Evolutionary conservation across 2,113 vertebrate genomes (phyloP).

Genomic region (Micronycteris hirsuta): DNA sequence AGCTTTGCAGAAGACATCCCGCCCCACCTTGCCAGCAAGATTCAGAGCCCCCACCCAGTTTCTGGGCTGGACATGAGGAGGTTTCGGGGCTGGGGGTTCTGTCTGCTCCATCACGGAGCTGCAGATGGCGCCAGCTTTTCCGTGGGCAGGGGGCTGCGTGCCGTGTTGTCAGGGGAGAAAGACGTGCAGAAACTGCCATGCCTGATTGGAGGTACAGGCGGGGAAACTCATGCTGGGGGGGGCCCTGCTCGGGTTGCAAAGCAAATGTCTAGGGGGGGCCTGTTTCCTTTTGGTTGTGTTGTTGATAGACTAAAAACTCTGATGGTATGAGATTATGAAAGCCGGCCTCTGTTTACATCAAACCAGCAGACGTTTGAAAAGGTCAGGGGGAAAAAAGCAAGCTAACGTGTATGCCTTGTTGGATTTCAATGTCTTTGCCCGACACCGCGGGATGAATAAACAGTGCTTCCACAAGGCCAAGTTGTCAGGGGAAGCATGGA

Average conservation of each 20-base stretch:
- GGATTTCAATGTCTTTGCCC: too few species aligned
- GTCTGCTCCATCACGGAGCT: rapidly evolving
- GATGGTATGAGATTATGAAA: rapidly evolving
- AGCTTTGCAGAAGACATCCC: too few species aligned
- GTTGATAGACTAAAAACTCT: background rate
- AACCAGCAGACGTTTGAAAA: background rate
- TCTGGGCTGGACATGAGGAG: too few species aligned
- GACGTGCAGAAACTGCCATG: background rate
- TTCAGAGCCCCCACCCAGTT: too few species aligned
- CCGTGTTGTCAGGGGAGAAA: rapidly evolving
- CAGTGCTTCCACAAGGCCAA: rapidly evolving
- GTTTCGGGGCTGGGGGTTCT: rapidly evolving
- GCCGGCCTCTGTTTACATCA: background rate
- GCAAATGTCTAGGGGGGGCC: background rate
- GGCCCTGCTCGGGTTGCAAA: rapidly evolving
- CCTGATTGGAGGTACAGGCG: background rate
- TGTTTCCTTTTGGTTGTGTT: background rate
- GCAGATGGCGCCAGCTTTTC: too few species aligned
- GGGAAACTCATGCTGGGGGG: too few species aligned
- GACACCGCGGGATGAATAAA: background rate
- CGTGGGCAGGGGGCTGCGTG: rapidly evolving
- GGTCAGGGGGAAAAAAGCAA: background rate
- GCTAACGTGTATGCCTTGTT: rapidly evolving
- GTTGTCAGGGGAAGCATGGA: background rate
- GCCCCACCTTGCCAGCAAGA: too few species aligned